Percentiles rank a stretch among this genome's conserved stretches.
Conservation (phyloP, 2,888 invertebrate species). For the Cosmia pyralina region DNA sequence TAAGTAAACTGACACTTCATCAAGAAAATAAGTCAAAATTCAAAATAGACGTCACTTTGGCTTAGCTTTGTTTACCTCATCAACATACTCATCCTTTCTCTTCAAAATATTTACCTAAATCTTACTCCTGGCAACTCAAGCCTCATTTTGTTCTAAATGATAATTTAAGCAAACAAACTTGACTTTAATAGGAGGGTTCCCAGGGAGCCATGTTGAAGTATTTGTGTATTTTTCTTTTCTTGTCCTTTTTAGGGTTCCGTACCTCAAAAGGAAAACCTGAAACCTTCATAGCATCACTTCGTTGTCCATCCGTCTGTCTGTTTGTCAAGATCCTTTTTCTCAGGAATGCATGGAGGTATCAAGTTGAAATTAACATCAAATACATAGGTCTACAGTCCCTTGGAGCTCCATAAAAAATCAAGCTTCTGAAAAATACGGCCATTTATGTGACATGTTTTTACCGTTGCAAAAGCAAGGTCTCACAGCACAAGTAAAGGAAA, state of each 20-base stretch:
- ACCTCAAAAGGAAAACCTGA: too few species aligned
- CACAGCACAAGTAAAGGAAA: too few species aligned
- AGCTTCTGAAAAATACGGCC: too few species aligned
- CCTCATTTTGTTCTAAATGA: constrained; percentile 44
- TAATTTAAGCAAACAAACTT: constrained; percentile 54
- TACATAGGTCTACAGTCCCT: too few species aligned
- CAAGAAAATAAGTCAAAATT: constrained; percentile 15
- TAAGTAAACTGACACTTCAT: background rate
- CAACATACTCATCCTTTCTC: constrained; percentile 19
- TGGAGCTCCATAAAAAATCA: too few species aligned
- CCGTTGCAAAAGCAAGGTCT: too few species aligned
- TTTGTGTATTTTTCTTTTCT: constrained; percentile 5
- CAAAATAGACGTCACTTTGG: constrained; percentile 10
- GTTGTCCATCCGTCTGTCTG: too few species aligned
- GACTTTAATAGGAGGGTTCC: background rate
- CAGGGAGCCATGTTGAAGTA: background rate
- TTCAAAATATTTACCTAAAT: constrained; percentile 36
- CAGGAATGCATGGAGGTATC: too few species aligned
- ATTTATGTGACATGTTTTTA: too few species aligned
- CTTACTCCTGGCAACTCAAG: constrained; percentile 12
- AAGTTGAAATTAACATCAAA: too few species aligned
- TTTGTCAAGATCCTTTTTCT: too few species aligned
- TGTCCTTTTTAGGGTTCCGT: background rate
- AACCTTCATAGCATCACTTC: too few species aligned
- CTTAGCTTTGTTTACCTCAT: constrained; percentile 25